Evolutionary conservation across 1,140 invertebrate species (phyloP).

Genomic region (Uloborus diversus): DNA sequence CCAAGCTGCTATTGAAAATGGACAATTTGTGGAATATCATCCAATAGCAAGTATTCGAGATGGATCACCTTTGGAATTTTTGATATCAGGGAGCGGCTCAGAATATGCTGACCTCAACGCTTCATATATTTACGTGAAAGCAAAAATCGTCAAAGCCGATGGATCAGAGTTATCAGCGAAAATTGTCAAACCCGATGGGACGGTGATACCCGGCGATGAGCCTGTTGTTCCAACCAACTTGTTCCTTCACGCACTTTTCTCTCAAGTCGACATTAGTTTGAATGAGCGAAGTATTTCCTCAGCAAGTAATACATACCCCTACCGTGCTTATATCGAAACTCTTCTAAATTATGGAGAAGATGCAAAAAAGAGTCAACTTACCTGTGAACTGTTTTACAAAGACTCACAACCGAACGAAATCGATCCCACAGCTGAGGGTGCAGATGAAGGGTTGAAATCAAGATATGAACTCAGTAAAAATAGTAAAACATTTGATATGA

Average conservation of each 20-base stretch:
- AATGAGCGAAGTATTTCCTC: not conserved
- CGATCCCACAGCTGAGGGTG: not conserved
- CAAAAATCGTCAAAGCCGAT: not conserved
- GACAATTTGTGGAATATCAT: not conserved
- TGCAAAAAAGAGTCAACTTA: not conserved
- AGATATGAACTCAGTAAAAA: not conserved
- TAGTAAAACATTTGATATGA: not conserved
- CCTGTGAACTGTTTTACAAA: not conserved
- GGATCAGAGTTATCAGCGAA: no score
- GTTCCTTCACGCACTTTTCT: not conserved
- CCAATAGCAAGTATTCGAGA: not conserved
- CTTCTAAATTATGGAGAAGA: slow-evolving; percentile 12
- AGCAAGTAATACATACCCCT: not conserved
- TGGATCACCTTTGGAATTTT: slow-evolving; percentile 1
- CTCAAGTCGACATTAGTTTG: not conserved
- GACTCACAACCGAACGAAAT: not conserved
- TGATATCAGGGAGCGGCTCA: not conserved
- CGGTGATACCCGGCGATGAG: not conserved
- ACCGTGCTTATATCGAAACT: not conserved
- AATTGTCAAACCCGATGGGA: no score
- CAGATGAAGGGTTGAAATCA: not conserved
- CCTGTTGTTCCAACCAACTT: not conserved
- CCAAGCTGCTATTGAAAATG: not conserved
- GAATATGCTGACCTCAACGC: not conserved
- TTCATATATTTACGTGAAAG: not conserved